Base-by-base conservation (phyloP, 2,888 invertebrate genomes). In the Perizoma affinitatum region DNA sequence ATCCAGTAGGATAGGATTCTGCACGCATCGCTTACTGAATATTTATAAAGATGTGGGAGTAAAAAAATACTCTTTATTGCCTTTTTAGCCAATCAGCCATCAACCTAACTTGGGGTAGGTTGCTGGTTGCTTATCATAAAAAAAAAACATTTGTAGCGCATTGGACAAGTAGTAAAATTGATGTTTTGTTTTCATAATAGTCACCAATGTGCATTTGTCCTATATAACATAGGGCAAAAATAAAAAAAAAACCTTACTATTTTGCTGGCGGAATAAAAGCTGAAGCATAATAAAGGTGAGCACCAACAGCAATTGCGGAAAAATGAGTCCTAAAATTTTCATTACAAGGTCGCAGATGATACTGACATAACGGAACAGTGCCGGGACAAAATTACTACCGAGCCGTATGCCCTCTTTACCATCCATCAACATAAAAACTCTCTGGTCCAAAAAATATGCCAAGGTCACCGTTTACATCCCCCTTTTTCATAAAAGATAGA, bases 241-340 rank as follows among this genome's bases (percentile, higher is more conserved):
- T n/a, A n/a, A 62, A 41, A 55, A n/a, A 58, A 58, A 51, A 11
- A 47, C 45, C 41, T 51, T 41, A 46, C 53, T 58, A 34, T 42
- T 54, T 55, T 63, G 42, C n/a, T 10, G 40, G 50, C n/a, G 38
- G 49, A 41, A 58, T 38, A 62, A 58, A 57, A 45, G 36, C 63
- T 62, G 55, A 56, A 45, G 36, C 49, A 63, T 65, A 63, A 68
- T 67, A 65, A 69, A 67, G 66, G 51, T 56, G 57, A 58, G 62
- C 54, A 57, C 56, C 66, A 57, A 57, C 57, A 59, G 66, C 69
- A 68, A 67, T 66, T 63, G 68, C 63, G 58, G 59, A 63, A 66
- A 70, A 70, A 70, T 70, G 68, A 68, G 69, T 63, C 68, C 65
- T 69, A 70, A 68, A 70, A 70, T 63, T 64, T 68, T 70, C 68